Evolutionary conservation across 1,140 invertebrate species (phyloP).

Genomic region (Amphibalanus amphitrite): DNA sequence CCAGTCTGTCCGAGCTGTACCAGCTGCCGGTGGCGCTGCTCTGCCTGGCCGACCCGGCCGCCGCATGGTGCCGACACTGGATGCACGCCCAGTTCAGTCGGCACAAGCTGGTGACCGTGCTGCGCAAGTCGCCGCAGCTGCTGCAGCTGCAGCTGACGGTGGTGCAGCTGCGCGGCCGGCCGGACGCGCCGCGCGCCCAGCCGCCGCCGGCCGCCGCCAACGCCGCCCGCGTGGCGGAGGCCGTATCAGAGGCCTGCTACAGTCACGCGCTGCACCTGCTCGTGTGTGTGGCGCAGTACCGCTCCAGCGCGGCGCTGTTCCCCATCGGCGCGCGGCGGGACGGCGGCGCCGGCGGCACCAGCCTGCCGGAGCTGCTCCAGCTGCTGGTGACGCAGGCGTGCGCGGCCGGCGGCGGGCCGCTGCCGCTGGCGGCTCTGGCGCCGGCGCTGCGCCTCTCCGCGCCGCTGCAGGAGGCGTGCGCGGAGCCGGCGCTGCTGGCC

Average conservation of each 20-base stretch:
- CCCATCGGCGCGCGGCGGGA: not conserved
- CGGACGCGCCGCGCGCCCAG: not conserved
- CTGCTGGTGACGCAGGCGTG: not conserved
- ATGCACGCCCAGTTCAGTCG: slow-evolving; percentile 17
- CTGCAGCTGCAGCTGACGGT: not conserved
- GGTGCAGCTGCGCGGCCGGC: not conserved
- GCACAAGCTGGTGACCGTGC: slow-evolving; percentile 14
- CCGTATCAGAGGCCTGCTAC: not conserved
- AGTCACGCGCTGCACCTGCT: not conserved
- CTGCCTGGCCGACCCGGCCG: slow-evolving; percentile 15
- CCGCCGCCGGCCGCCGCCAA: too few relatives aligned
- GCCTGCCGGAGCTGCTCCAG: not conserved
- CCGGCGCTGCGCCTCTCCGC: not conserved
- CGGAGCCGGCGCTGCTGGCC: not conserved
- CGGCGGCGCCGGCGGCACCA: not conserved
- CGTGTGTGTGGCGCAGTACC: not conserved
- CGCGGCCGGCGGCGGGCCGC: too few relatives aligned
- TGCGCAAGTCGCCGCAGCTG: slow-evolving; percentile 14
- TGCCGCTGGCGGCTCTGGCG: not conserved
- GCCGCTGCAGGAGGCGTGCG: not conserved
- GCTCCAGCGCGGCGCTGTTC: not conserved
- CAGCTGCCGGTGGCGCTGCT: slow-evolving; percentile 8
- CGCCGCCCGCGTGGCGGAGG: not conserved
- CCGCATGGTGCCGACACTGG: slow-evolving; percentile 16
- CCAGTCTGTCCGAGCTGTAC: not conserved